Percentiles rank a stretch among this genome's conserved stretches.
These are phyloP conservation scores for Cataglyphis altisquamis DNA, from an alignment of 2,888 invertebrate genomes.

Conservation along the genomic window DNA sequence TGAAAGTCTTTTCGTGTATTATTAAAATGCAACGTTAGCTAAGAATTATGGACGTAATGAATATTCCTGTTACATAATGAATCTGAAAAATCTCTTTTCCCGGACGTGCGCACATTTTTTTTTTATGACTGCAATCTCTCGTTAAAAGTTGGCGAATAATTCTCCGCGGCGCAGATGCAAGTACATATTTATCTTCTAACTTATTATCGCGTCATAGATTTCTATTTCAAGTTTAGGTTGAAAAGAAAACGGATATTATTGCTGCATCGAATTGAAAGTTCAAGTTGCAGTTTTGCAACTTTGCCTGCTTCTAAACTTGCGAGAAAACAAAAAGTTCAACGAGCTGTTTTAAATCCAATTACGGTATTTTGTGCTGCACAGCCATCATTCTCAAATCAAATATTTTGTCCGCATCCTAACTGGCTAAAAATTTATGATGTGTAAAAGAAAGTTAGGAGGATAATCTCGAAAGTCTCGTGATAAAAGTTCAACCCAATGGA, in stretches of 20 bases:
- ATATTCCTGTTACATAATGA: constrained; percentile 75
- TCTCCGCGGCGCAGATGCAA: constrained; percentile 39
- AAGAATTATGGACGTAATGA: constrained; percentile 73
- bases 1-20: constrained; percentile 75
- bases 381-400: constrained; percentile 28
- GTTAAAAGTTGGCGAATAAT: constrained; percentile 68
- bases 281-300: constrained; percentile 34
- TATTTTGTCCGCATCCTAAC: constrained; percentile 29
- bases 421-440: constrained; percentile 37
- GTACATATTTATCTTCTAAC: constrained; percentile 30
- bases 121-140: constrained; percentile 70
- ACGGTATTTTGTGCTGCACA: constrained; percentile 24
- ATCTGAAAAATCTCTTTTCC: constrained; percentile 69
- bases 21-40: constrained; percentile 74
- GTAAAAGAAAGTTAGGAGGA: constrained; percentile 55
- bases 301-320: constrained; percentile 26
- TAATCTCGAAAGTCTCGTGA: constrained; percentile 30
- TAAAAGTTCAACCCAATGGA: constrained; percentile 25
- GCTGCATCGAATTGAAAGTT: constrained; percentile 12
- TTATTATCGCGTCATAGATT: constrained; percentile 54
- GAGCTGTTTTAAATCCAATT: constrained; percentile 36
- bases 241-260: constrained; percentile 35
- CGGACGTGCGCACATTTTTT: constrained; percentile 70
- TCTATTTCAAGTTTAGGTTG: constrained; percentile 25
- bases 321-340: constrained; percentile 17